phyloP scores from a whole-genome alignment of 2,888 invertebrate genomes.

The Pseudeuparius sepicola region DNA sequence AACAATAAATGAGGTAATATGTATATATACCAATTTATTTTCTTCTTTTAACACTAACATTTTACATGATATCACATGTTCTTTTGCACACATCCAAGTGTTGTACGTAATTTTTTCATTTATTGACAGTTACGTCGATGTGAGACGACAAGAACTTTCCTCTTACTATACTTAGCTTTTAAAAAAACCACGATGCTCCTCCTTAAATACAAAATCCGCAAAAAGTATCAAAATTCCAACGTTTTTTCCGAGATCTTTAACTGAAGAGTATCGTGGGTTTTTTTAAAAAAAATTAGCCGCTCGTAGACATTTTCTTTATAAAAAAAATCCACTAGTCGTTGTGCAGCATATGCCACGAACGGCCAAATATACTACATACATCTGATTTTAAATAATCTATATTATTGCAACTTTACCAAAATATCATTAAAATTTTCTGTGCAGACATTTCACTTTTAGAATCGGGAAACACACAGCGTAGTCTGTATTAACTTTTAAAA shows the following conservation, averaged over 20 bases:
- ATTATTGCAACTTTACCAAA: constrained; percentile 41
- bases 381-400: no score
- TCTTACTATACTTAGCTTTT: no score
- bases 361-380: no score
- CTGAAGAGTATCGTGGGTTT: neutral
- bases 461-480: constrained; percentile 40
- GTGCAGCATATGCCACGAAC: no score
- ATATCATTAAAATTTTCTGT: constrained; percentile 35
- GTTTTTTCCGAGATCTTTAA: constrained; percentile 17
- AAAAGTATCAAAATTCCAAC: no score
- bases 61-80: constrained; percentile 43
- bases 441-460: constrained; percentile 36
- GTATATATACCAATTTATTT: constrained; percentile 41
- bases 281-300: constrained; percentile 12
- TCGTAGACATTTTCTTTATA: constrained; percentile 29
- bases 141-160: constrained; percentile 38
- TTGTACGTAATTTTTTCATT: constrained; percentile 40
- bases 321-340: no score
- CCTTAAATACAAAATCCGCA: no score
- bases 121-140: constrained; percentile 42
- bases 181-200: no score
- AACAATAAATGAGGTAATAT: constrained; percentile 38
- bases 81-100: constrained; percentile 42
- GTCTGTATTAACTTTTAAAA: no score
- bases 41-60: constrained; percentile 42